These are phyloP conservation scores for Homarus americanus DNA, from an alignment of 1,140 invertebrate genomes.

Conservation along the genomic window DNA sequence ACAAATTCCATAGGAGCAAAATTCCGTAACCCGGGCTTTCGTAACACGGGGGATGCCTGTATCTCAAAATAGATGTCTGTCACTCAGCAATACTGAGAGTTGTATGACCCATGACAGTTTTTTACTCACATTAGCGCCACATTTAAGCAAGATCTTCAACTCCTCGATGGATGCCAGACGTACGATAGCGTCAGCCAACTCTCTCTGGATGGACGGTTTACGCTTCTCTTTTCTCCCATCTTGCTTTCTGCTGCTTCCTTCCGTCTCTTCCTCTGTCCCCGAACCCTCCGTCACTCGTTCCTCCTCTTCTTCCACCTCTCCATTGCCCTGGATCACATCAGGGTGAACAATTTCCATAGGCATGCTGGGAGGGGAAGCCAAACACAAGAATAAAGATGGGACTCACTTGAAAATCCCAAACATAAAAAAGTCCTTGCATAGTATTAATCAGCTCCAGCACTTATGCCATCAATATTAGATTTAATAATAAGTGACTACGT, in stretches of 20 bases:
- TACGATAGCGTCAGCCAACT: slow-evolving; percentile 93
- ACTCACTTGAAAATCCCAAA: too few relatives aligned
- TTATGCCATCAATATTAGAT: too few relatives aligned
- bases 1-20: too few relatives aligned
- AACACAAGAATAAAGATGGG: too few relatives aligned
- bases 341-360: slow-evolving; percentile 33
- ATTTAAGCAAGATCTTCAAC: slow-evolving; percentile 89
- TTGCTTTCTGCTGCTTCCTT: neutral
- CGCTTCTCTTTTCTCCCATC: slow-evolving; percentile 29
- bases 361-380: slow-evolving; percentile 15
- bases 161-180: slow-evolving; percentile 91
- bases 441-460: too few relatives aligned
- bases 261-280: slow-evolving; percentile 42
- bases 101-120: too few relatives aligned
- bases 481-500: too few relatives aligned
- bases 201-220: slow-evolving; percentile 83
- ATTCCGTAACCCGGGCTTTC: too few relatives aligned
- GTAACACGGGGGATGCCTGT: too few relatives aligned
- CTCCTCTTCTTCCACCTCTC: slow-evolving; percentile 27
- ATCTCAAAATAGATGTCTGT: too few relatives aligned
- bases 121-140: slow-evolving; percentile 87
- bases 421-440: too few relatives aligned
- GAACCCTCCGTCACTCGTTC: slow-evolving; percentile 31
- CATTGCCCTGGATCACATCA: slow-evolving; percentile 19
- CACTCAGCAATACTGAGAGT: too few relatives aligned